A percentile compares a stretch with the other conserved stretches of the same genome.
Conservation (phyloP, 2,888 invertebrate genomes). For the Sinelater perroti region DNA sequence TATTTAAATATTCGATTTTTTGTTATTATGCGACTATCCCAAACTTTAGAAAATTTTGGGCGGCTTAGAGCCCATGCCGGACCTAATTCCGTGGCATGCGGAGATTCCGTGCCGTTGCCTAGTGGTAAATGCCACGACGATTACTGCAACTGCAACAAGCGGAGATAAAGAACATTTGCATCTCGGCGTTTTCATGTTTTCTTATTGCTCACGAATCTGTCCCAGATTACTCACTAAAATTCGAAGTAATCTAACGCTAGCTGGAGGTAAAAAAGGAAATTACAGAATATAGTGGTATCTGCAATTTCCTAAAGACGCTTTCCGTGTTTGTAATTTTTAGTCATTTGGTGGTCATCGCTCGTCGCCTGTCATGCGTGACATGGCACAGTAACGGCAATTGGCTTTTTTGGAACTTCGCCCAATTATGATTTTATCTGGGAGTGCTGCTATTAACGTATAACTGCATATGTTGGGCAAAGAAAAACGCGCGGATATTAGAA, state of each 20-base stretch:
- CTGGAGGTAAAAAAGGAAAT: neutral
- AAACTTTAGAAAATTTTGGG: too few species aligned
- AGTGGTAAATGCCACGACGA: conserved; percentile 5
- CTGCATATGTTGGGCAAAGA: too few species aligned
- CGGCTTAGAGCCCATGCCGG: too few species aligned
- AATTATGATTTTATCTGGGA: conserved; percentile 15
- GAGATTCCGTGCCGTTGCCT: neutral
- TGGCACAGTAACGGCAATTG: conserved; percentile 12
- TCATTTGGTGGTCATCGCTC: conserved; percentile 10
- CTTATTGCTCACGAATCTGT: conserved; percentile 21
- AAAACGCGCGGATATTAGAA: too few species aligned
- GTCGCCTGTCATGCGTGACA: conserved; percentile 19
- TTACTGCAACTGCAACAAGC: conserved; percentile 1
- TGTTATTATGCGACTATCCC: too few species aligned
- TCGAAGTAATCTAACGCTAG: neutral
- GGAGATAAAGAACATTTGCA: neutral
- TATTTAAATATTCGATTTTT: too few species aligned
- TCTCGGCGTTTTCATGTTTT: conserved; percentile 1
- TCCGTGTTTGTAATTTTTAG: conserved; percentile 14
- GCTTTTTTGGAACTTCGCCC: conserved; percentile 11
- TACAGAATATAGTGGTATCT: neutral
- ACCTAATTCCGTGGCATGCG: neutral
- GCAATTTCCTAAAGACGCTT: conserved; percentile 6
- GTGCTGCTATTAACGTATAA: conserved; percentile 8
- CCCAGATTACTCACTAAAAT: conserved; percentile 10